phyloP scores from a whole-genome alignment of 2,888 invertebrate genomes.

The Polydrusus cervinus region DNA sequence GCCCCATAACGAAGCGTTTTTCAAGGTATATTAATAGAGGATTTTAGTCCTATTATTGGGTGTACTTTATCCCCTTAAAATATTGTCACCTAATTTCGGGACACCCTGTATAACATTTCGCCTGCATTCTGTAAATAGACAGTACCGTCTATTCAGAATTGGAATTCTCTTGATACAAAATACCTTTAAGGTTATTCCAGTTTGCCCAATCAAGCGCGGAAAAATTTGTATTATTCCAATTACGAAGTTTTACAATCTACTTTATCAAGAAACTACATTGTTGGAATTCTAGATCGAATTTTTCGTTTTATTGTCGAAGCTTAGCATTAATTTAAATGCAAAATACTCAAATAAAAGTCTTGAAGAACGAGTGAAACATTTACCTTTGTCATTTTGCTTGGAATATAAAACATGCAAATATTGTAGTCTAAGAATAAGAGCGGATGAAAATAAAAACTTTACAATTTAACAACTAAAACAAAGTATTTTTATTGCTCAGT shows the following conservation, averaged over 20 bases:
- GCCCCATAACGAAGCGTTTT: no score
- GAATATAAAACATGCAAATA: constrained; percentile 29
- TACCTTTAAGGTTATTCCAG: no score
- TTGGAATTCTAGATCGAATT: constrained; percentile 17
- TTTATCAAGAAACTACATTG: constrained; percentile 19
- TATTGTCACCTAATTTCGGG: no score
- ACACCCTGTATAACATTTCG: no score
- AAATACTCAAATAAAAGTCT: constrained; percentile 31
- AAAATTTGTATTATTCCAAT: constrained; percentile 2
- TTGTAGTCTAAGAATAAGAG: neutral
- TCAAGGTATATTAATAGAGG: no score
- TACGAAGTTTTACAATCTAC: constrained; percentile 11
- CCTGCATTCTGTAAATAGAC: neutral
- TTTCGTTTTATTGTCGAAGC: constrained; percentile 16
- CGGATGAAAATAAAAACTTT: constrained; percentile 15
- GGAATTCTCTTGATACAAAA: no score
- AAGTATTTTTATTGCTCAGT: neutral
- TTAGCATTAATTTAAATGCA: constrained; percentile 33
- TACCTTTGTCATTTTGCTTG: constrained; percentile 28
- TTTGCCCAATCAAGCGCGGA: neutral
- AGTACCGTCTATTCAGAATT: no score
- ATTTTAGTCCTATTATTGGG: no score
- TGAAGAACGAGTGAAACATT: constrained; percentile 6
- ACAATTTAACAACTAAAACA: neutral
- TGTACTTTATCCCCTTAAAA: no score